Evolutionary conservation across 2,797 vertebrate species (phyloP).

Genomic region (Crax fasciolata): DNA sequence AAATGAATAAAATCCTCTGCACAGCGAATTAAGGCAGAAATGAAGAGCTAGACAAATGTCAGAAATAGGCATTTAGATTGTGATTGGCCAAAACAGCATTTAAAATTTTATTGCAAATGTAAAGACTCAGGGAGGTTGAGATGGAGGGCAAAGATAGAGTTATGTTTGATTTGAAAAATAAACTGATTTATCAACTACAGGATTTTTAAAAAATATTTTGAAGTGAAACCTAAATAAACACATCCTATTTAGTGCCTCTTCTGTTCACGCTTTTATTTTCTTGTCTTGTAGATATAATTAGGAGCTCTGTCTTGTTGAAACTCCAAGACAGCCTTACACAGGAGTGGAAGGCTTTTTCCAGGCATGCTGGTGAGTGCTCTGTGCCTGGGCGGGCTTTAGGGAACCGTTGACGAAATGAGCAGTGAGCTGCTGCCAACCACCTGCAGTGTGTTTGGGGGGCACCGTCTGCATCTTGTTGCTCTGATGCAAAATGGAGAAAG

Average conservation of each 20-base stretch:
- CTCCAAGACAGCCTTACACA: background rate
- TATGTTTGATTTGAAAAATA: background rate
- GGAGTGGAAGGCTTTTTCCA: background rate
- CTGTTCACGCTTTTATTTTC: background rate
- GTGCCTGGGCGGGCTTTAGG: background rate
- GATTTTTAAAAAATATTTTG: background rate
- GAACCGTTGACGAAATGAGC: background rate
- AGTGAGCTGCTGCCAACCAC: background rate
- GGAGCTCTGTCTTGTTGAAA: background rate
- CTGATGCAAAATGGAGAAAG: background rate
- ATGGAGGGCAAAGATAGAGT: background rate
- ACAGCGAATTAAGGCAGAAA: background rate
- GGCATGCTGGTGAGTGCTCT: background rate
- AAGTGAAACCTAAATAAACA: background rate
- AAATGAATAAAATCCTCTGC: background rate
- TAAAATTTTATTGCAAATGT: background rate
- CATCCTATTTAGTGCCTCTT: background rate
- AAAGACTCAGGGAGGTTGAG: background rate
- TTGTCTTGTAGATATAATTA: background rate
- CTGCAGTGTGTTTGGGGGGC: rapidly evolving
- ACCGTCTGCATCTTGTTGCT: background rate
- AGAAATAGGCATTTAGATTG: background rate
- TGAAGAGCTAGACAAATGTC: background rate
- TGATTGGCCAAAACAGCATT: background rate
- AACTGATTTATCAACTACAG: background rate